A percentile compares a stretch with the other conserved stretches of the same genome.
Conservation (phyloP, 2,888 invertebrate species). For the Thyatira batis region DNA sequence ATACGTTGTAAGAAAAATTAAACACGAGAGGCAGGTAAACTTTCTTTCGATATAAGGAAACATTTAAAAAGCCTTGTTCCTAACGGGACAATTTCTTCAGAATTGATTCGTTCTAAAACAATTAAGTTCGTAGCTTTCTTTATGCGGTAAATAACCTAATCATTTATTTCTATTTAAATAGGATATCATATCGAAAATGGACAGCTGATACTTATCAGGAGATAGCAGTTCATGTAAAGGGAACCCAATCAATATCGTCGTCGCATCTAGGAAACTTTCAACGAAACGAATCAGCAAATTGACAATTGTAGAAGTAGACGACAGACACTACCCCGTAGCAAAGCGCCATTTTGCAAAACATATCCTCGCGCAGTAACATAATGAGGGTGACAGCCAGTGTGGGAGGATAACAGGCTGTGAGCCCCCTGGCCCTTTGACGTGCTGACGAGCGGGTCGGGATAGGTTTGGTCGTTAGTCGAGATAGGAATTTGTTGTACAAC, state of each 20-base stretch:
- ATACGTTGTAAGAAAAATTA: neutral
- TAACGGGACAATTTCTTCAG: neutral
- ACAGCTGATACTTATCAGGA: neutral
- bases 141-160: too few relatives aligned
- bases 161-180: too few relatives aligned
- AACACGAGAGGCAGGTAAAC: neutral
- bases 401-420: slow-evolving; percentile 42
- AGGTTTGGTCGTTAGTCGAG: slow-evolving; percentile 35
- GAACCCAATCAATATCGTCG: neutral
- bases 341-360: slow-evolving; percentile 21
- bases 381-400: slow-evolving; percentile 46
- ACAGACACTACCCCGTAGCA: neutral
- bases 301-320: neutral
- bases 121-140: too few relatives aligned
- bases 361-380: slow-evolving; percentile 42
- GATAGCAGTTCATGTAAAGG: neutral
- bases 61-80: neutral
- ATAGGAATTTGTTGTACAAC: slow-evolving; percentile 4
- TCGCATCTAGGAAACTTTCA: neutral
- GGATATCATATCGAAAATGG: too few relatives aligned
- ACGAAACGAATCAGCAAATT: neutral
- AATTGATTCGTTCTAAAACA: too few relatives aligned
- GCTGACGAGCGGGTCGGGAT: slow-evolving; percentile 23
- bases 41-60: neutral
- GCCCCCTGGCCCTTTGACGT: slow-evolving; percentile 44